Evolutionary conservation across 2,113 vertebrate genomes (phyloP).

Genomic region (Corythoichthys intestinalis): DNA sequence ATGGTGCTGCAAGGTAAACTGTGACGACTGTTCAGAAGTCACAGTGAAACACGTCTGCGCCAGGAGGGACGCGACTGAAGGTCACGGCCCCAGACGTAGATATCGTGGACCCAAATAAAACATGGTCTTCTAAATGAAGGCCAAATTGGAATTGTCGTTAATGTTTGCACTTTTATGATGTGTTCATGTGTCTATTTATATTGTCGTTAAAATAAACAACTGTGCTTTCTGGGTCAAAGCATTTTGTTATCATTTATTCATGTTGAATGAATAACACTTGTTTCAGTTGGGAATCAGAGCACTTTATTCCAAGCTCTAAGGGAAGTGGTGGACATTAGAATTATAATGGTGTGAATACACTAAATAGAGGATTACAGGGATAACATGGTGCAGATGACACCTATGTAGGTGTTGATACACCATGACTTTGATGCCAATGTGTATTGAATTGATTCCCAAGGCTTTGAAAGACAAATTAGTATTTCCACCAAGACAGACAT

Average conservation of each 20-base stretch:
- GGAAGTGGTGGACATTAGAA: conserved; percentile 22
- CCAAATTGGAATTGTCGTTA: conserved; percentile 1
- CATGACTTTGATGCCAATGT: conserved; percentile 59
- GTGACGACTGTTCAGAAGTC: conserved; percentile 83
- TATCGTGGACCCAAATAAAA: conserved; percentile 63
- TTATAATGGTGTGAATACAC: conserved; percentile 51
- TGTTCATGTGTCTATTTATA: conserved; percentile 51
- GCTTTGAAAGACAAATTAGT: conserved; percentile 55
- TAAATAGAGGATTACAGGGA: conserved; percentile 58
- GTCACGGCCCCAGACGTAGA: conserved; percentile 56
- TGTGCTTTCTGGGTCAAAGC: neutral
- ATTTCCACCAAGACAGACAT: conserved; percentile 34
- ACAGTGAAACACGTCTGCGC: conserved; percentile 82
- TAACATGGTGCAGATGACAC: conserved; percentile 53
- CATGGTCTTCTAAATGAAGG: neutral
- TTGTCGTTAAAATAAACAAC: conserved; percentile 19
- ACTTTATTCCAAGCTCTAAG: conserved; percentile 3
- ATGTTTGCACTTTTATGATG: conserved; percentile 51
- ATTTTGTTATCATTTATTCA: conserved; percentile 5
- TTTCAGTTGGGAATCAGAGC: neutral
- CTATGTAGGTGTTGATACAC: conserved; percentile 48
- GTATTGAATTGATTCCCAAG: conserved; percentile 51
- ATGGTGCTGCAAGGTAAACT: conserved; percentile 94
- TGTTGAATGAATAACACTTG: neutral
- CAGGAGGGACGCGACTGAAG: conserved; percentile 49